phyloP scores from a whole-genome alignment of 2,888 invertebrate genomes.

The Thecocarcelia acutangulata region DNA sequence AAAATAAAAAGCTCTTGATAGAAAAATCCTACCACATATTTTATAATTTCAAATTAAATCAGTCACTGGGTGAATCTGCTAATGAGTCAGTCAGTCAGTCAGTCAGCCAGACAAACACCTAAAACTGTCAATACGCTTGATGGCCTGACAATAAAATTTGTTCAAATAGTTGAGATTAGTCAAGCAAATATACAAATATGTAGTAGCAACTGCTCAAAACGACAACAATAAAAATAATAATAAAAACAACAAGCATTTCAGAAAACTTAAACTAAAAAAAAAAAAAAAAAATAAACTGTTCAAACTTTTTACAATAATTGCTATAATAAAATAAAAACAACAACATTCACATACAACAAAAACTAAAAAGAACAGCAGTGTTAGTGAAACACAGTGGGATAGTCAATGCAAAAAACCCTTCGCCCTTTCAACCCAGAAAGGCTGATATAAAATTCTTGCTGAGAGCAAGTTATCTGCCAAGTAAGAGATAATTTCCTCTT shows the following conservation, averaged over 20 bases:
- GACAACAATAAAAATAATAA: background rate
- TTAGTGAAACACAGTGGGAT: slow-evolving; percentile 30
- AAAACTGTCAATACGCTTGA: slow-evolving; percentile 22
- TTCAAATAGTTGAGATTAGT: slow-evolving; percentile 36
- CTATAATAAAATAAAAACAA: slow-evolving; percentile 37
- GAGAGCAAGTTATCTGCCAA: no score
- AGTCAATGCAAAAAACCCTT: no score
- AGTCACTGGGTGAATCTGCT: slow-evolving; percentile 65
- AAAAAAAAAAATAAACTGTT: slow-evolving; percentile 48
- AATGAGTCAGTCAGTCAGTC: slow-evolving; percentile 45
- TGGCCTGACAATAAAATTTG: slow-evolving; percentile 27
- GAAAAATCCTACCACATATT: slow-evolving; percentile 34
- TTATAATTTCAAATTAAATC: slow-evolving; percentile 65
- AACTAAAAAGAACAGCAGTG: background rate
- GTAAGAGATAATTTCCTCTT: no score
- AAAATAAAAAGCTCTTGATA: slow-evolving; percentile 16
- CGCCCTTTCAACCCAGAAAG: no score
- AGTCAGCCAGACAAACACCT: slow-evolving; percentile 1
- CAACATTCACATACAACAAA: background rate
- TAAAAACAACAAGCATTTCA: background rate
- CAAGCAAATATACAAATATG: slow-evolving; percentile 19
- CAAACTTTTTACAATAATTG: slow-evolving; percentile 50
- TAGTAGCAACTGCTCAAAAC: slow-evolving; percentile 24
- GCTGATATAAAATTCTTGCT: no score
- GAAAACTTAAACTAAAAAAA: slow-evolving; percentile 38